phyloP scores from a whole-genome alignment of 2,797 vertebrate genomes.

The Nothura maculosa region DNA sequence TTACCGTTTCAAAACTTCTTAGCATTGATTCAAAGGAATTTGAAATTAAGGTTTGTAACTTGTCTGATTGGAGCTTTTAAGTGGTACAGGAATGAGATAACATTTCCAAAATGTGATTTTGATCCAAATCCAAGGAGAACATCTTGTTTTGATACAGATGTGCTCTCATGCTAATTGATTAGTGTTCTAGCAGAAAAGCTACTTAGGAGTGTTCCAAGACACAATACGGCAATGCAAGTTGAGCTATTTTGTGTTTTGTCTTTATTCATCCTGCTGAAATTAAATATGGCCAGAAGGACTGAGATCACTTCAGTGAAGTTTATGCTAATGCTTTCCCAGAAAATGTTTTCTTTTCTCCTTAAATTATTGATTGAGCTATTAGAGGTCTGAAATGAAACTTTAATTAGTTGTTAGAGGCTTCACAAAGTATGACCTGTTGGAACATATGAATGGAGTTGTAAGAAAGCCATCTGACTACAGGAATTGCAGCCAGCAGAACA shows the following conservation, averaged over 20 bases:
- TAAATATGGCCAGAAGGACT: slow-evolving; percentile 44
- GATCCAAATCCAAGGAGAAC: slow-evolving; percentile 63
- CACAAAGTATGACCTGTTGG: slow-evolving; percentile 68
- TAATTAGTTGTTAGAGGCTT: slow-evolving; percentile 75
- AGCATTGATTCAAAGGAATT: neutral
- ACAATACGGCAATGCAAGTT: neutral
- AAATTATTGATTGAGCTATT: slow-evolving; percentile 82
- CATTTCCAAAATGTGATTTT: slow-evolving; percentile 64
- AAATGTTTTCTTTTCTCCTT: slow-evolving; percentile 81
- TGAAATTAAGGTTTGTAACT: slow-evolving; percentile 21
- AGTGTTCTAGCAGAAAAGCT: slow-evolving; percentile 43
- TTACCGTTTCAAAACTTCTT: slow-evolving; percentile 33
- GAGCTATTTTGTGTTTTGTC: neutral
- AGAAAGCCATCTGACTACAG: slow-evolving; percentile 25
- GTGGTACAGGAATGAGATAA: slow-evolving; percentile 32
- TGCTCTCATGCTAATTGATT: slow-evolving; percentile 65
- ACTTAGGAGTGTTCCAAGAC: slow-evolving; percentile 47
- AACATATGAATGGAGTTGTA: slow-evolving; percentile 51
- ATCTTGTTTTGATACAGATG: slow-evolving; percentile 62
- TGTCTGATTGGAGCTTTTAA: slow-evolving; percentile 50
- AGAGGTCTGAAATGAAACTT: slow-evolving; percentile 77
- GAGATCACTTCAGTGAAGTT: slow-evolving; percentile 58
- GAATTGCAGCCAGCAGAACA: slow-evolving; percentile 19
- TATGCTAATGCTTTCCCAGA: slow-evolving; percentile 82
- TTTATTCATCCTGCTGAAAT: slow-evolving; percentile 11